Evolutionary conservation across 2,113 vertebrate species (phyloP).

Genomic region (Ursus arctos): DNA sequence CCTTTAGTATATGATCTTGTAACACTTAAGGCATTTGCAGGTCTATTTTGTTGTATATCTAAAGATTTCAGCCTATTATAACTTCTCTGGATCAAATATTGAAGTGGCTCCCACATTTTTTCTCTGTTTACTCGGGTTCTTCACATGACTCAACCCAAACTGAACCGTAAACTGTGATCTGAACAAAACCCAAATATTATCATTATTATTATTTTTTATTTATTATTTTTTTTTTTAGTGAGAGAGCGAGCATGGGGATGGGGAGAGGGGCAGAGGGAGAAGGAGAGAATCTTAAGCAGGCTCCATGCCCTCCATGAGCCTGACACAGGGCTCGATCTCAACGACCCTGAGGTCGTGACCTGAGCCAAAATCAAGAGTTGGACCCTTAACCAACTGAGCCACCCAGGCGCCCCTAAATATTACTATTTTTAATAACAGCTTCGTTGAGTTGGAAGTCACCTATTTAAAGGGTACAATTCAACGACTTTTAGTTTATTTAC

Average conservation of each 20-base stretch:
- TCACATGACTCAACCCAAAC: constrained; percentile 11
- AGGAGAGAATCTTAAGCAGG: background rate
- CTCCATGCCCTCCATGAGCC: background rate
- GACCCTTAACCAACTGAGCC: background rate
- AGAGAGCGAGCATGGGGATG: background rate
- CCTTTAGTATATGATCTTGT: background rate
- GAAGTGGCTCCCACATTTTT: background rate
- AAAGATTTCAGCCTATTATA: background rate
- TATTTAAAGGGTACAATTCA: background rate
- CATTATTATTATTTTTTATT: background rate
- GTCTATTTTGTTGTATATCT: background rate
- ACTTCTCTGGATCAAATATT: background rate
- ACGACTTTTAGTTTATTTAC: background rate
- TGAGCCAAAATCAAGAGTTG: background rate
- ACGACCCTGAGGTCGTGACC: background rate
- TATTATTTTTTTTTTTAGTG: background rate
- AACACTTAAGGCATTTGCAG: background rate
- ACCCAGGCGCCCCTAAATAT: background rate
- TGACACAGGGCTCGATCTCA: background rate
- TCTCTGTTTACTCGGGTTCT: background rate
- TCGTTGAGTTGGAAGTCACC: constrained; percentile 19
- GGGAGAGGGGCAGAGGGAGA: background rate
- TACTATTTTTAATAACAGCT: background rate
- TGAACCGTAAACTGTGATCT: constrained; percentile 13
- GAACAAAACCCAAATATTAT: constrained; percentile 4